phyloP scores from a whole-genome alignment of 2,888 invertebrate genomes.

The Pollenia angustigena region DNA sequence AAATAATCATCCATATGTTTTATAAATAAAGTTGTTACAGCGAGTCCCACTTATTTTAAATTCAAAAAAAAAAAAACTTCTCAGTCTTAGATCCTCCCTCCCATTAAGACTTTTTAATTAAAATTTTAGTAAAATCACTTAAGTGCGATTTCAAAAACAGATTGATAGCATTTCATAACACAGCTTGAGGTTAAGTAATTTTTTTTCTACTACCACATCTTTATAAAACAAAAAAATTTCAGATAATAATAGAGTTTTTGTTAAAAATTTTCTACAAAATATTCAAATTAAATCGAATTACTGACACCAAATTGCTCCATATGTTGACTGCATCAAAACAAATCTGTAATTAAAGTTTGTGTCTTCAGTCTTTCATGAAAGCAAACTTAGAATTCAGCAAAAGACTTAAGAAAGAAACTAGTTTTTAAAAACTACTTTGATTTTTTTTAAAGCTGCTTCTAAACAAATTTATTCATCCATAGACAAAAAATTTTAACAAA shows the following conservation, averaged over 20 bases:
- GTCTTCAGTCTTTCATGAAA: slow-evolving; percentile 44
- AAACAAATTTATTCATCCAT: slow-evolving; percentile 47
- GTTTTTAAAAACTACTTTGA: slow-evolving; percentile 10
- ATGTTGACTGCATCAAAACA: slow-evolving; percentile 20
- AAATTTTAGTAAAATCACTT: not conserved
- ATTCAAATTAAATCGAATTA: slow-evolving; percentile 13
- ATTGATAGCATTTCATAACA: slow-evolving; percentile 3
- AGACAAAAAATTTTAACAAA: slow-evolving; percentile 56
- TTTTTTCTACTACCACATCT: not conserved
- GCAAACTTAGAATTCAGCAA: slow-evolving; percentile 28
- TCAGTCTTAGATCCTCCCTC: too few species aligned
- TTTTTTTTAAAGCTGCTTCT: slow-evolving; percentile 23
- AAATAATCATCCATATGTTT: too few species aligned
- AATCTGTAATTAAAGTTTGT: slow-evolving; percentile 48
- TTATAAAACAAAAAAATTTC: too few species aligned
- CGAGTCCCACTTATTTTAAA: too few species aligned
- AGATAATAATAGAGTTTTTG: not conserved
- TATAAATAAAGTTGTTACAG: too few species aligned
- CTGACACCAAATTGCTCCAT: slow-evolving; percentile 51
- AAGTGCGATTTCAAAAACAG: not conserved
- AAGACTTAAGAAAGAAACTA: slow-evolving; percentile 60
- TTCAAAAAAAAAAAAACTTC: too few species aligned
- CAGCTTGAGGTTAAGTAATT: not conserved
- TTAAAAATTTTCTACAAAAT: not conserved
- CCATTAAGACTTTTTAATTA: not conserved